These are phyloP conservation scores for Drosophila seguyi DNA, from an alignment of 1,140 invertebrate genomes.

Conservation along the genomic window DNA sequence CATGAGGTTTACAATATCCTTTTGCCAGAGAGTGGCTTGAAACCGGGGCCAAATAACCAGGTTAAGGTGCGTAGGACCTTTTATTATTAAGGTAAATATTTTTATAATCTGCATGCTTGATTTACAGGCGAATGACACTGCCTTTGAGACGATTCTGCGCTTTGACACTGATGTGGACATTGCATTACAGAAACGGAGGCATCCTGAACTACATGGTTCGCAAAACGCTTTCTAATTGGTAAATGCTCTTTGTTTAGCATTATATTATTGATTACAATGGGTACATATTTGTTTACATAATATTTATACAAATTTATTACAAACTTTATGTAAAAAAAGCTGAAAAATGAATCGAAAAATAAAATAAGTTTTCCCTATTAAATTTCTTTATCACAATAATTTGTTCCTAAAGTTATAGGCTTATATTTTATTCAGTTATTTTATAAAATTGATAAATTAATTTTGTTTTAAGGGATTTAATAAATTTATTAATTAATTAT, in stretches of 20 bases:
- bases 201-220: conserved; percentile 99
- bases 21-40: conserved; percentile 89
- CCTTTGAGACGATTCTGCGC: conserved; percentile 86
- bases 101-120: neutral
- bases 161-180: conserved; percentile 99
- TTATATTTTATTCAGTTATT: too few species aligned
- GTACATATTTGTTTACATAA: neutral
- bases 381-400: too few species aligned
- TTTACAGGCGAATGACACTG: conserved; percentile 85
- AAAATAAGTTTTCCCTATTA: too few species aligned
- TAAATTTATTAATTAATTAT: too few species aligned
- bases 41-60: conserved; percentile 78
- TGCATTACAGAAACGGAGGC: conserved; percentile 96
- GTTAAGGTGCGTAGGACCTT: conserved; percentile 55
- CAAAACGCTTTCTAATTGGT: conserved; percentile 88
- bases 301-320: neutral
- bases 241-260: neutral
- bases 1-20: conserved; percentile 92
- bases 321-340: too few species aligned
- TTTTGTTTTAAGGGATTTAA: too few species aligned
- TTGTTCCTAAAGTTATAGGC: too few species aligned
- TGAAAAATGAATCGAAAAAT: too few species aligned
- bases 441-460: too few species aligned
- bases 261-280: neutral
- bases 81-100: neutral